Conservation (phyloP, 1,140 invertebrate genomes). For the Phymorhynchus buccinoides region DNA sequence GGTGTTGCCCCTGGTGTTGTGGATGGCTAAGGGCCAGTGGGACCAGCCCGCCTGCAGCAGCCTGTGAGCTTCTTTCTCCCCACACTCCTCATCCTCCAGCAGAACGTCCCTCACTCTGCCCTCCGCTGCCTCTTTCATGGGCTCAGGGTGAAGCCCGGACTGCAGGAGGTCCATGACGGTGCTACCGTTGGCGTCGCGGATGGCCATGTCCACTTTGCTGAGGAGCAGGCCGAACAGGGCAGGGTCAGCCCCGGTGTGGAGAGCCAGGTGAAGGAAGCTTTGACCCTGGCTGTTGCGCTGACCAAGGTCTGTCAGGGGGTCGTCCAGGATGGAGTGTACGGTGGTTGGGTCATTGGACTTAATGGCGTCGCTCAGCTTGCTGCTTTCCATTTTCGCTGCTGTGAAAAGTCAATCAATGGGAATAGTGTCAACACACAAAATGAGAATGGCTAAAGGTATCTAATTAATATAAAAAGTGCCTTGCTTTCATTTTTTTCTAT, state of each 20-base stretch:
- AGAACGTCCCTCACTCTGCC: conserved; percentile 40
- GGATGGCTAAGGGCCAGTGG: conserved; percentile 41
- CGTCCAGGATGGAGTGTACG: conserved; percentile 34
- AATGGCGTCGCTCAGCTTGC: conserved; percentile 47
- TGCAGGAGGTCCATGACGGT: conserved; percentile 53
- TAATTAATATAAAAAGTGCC: too few species aligned
- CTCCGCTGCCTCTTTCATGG: conserved; percentile 35
- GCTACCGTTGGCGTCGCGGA: conserved; percentile 48
- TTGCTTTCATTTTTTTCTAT: too few species aligned
- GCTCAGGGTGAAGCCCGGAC: conserved; percentile 19
- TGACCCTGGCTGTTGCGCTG: conserved; percentile 45
- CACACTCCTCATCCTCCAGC: conserved; percentile 35
- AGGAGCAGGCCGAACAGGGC: conserved; percentile 54
- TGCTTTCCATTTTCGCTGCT: conserved; percentile 40
- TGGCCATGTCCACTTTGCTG: conserved; percentile 35
- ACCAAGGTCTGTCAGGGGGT: conserved; percentile 35
- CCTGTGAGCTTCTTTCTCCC: conserved; percentile 42
- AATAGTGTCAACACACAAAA: too few species aligned
- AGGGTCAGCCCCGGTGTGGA: conserved; percentile 38
- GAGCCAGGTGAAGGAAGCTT: conserved; percentile 50
- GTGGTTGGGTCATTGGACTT: conserved; percentile 43
- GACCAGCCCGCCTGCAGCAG: conserved; percentile 53
- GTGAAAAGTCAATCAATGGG: not conserved
- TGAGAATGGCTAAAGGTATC: too few species aligned
- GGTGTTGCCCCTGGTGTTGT: conserved; percentile 33